Conservation (phyloP, 2,888 invertebrate genomes). For the Phania funesta region DNA sequence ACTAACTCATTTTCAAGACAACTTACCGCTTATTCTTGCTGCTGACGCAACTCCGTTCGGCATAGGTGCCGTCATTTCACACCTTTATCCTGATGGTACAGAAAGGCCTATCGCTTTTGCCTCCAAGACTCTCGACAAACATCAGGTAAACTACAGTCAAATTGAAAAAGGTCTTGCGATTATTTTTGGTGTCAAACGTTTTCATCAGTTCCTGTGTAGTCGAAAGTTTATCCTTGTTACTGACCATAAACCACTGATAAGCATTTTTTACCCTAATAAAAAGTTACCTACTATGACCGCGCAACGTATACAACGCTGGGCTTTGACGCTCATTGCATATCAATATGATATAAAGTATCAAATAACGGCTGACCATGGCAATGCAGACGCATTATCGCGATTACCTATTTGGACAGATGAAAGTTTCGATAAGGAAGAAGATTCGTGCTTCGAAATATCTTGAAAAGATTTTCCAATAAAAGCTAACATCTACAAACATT, state of each 20-base stretch:
- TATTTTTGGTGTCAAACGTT: constrained; percentile 39
- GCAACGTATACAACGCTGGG: constrained; percentile 47
- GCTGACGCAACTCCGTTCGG: constrained; percentile 52
- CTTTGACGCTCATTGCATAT: constrained; percentile 49
- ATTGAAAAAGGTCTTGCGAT: constrained; percentile 49
- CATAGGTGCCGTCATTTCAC: constrained; percentile 47
- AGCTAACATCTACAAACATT: too few relatives aligned
- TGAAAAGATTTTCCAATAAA: too few relatives aligned
- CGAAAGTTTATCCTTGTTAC: constrained; percentile 44
- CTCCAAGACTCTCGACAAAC: constrained; percentile 41
- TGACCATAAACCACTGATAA: constrained; percentile 55
- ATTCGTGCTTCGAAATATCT: too few relatives aligned
- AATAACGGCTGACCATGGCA: too few relatives aligned
- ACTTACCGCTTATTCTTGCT: constrained; percentile 41
- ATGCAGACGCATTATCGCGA: too few relatives aligned
- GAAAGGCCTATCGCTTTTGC: constrained; percentile 52
- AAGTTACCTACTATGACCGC: constrained; percentile 44
- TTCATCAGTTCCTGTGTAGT: too few relatives aligned
- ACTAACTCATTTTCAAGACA: constrained; percentile 38
- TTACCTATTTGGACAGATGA: too few relatives aligned
- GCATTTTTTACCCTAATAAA: constrained; percentile 49
- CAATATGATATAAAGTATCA: too few relatives aligned
- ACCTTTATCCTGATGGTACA: constrained; percentile 36
- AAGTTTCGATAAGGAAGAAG: not conserved
- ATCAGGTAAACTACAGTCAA: too few relatives aligned